These are phyloP conservation scores for Lycaon pictus DNA, from an alignment of 2,113 vertebrate genomes.

Conservation along the genomic window DNA sequence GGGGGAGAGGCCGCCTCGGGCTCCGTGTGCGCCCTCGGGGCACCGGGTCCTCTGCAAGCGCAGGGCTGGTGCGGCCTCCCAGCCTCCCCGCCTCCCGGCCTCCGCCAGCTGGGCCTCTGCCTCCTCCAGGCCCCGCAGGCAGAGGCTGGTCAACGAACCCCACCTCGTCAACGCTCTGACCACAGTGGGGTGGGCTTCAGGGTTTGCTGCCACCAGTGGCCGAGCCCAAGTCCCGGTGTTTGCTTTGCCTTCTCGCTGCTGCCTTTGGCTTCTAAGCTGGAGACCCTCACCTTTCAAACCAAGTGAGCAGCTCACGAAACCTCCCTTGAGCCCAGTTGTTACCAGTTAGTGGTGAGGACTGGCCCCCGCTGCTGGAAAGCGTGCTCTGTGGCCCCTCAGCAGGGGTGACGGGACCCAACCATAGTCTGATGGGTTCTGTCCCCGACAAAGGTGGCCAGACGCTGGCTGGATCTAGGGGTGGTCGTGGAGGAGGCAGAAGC, in stretches of 20 bases:
- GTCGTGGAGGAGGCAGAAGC: fast-evolving
- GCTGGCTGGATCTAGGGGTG: neutral
- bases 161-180: fast-evolving
- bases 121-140: neutral
- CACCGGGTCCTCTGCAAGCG: too few species aligned
- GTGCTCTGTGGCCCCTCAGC: neutral
- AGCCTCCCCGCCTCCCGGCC: too few species aligned
- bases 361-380: neutral
- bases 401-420: neutral
- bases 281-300: neutral
- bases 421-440: fast-evolving
- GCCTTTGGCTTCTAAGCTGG: neutral
- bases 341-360: neutral
- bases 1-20: neutral
- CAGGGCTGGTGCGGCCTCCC: too few species aligned
- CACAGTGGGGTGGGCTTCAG: neutral
- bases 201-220: neutral
- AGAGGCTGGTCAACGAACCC: neutral
- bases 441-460: fast-evolving
- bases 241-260: neutral
- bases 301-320: neutral
- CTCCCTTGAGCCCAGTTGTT: neutral
- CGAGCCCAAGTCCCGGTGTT: neutral
- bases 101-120: neutral
- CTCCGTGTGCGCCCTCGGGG: too few species aligned